Conservation (phyloP, 2,888 invertebrate species). For the Saturnia japonica region DNA sequence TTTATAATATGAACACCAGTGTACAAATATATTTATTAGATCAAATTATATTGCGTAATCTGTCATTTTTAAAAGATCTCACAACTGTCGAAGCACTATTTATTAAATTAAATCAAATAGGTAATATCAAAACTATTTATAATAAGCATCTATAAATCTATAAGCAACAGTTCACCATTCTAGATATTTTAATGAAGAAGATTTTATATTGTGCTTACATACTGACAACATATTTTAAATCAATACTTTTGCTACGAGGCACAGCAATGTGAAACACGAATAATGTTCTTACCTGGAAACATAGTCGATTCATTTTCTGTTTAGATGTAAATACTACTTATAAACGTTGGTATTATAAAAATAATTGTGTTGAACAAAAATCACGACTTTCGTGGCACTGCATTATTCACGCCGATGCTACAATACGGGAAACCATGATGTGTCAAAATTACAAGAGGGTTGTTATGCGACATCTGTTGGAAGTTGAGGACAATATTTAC, state of each 20-base stretch:
- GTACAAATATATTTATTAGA: neutral
- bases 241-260: conserved; percentile 47
- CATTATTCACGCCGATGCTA: conserved; percentile 23
- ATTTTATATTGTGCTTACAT: conserved; percentile 20
- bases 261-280: conserved; percentile 23
- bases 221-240: conserved; percentile 47
- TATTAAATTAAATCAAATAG: neutral
- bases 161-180: neutral
- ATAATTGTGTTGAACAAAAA: conserved; percentile 13
- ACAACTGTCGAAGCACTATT: neutral
- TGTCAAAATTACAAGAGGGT: conserved; percentile 42
- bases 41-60: conserved; percentile 3
- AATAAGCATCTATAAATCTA: neutral
- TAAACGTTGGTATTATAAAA: conserved; percentile 7
- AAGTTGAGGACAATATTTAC: conserved; percentile 38
- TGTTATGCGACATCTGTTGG: conserved; percentile 56
- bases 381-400: conserved; percentile 19
- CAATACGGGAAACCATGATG: conserved; percentile 33
- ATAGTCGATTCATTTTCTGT: conserved; percentile 29
- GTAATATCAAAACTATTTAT: neutral
- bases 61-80: conserved; percentile 8
- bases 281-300: conserved; percentile 34
- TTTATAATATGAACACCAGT: neutral
- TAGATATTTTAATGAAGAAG: neutral
- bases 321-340: conserved; percentile 22